A percentile compares a stretch with the other conserved stretches of the same genome.
Conservation (phyloP, 2,888 invertebrate species). For the Tetragonisca angustula region DNA sequence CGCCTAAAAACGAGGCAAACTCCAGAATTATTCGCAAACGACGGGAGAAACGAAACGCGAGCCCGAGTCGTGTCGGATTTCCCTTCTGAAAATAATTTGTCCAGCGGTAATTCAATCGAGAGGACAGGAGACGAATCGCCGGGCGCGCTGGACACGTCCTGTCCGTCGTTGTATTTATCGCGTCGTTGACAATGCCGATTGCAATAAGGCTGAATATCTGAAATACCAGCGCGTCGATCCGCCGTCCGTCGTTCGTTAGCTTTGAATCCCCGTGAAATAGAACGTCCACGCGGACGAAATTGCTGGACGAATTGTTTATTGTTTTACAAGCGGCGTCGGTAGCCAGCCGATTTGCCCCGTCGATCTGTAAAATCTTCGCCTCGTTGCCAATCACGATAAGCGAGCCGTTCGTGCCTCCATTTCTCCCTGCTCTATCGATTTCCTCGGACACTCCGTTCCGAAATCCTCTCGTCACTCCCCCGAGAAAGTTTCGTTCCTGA, state of each 20-base stretch:
- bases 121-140: constrained; percentile 20
- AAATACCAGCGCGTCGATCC: constrained; percentile 50
- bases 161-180: constrained; percentile 49
- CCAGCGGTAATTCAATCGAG: constrained; percentile 38
- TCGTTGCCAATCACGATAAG: constrained; percentile 10
- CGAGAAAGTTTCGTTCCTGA: neutral
- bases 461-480: neutral
- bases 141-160: constrained; percentile 30
- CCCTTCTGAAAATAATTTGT: constrained; percentile 41
- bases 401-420: neutral
- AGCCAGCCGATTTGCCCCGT: neutral
- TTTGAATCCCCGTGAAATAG: constrained; percentile 55
- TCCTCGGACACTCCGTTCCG: neutral
- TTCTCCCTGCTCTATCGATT: constrained; percentile 1
- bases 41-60: no score
- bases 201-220: constrained; percentile 55
- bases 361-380: constrained; percentile 30
- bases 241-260: constrained; percentile 54
- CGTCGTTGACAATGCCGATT: constrained; percentile 57
- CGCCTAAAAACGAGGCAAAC: no score
- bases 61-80: neutral
- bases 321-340: constrained; percentile 49
- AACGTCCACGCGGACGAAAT: constrained; percentile 44
- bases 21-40: no score
- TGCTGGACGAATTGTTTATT: constrained; percentile 50